Conservation (phyloP, 1,140 invertebrate genomes). For the Chelonus insularis region DNA sequence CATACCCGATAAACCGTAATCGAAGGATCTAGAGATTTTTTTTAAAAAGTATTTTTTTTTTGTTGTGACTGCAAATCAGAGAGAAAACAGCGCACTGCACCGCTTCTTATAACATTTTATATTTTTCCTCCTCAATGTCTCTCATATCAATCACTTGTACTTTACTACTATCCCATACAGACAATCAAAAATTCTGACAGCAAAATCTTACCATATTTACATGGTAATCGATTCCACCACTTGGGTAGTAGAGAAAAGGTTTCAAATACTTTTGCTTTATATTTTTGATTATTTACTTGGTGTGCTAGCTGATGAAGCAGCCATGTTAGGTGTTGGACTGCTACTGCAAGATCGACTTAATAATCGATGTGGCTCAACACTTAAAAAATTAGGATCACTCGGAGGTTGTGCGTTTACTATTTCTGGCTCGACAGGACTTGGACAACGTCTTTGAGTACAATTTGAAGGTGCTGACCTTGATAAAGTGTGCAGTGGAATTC, state of each 20-base stretch:
- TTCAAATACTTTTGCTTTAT: too few relatives aligned
- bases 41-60: slow-evolving; percentile 3
- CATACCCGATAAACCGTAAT: slow-evolving; percentile 4
- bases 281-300: slow-evolving; percentile 34
- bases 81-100: slow-evolving; percentile 13
- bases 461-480: slow-evolving; percentile 38
- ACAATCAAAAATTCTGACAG: too few relatives aligned
- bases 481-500: slow-evolving; percentile 59
- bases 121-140: not conserved
- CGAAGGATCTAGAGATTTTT: slow-evolving; percentile 15
- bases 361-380: slow-evolving; percentile 46
- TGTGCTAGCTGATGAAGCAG: slow-evolving; percentile 34
- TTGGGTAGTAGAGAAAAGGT: too few relatives aligned
- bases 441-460: slow-evolving; percentile 40
- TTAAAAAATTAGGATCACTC: slow-evolving; percentile 42
- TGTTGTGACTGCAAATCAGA: slow-evolving; percentile 8
- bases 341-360: slow-evolving; percentile 60
- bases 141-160: not conserved
- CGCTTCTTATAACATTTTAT: slow-evolving; percentile 4
- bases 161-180: not conserved
- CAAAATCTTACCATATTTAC: too few relatives aligned
- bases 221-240: too few relatives aligned
- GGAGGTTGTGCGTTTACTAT: slow-evolving; percentile 37
- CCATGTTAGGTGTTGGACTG: slow-evolving; percentile 55
- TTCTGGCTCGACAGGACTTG: slow-evolving; percentile 44